Evolutionary conservation across 2,113 vertebrate genomes (phyloP).

Genomic region (Corapipo altera): DNA sequence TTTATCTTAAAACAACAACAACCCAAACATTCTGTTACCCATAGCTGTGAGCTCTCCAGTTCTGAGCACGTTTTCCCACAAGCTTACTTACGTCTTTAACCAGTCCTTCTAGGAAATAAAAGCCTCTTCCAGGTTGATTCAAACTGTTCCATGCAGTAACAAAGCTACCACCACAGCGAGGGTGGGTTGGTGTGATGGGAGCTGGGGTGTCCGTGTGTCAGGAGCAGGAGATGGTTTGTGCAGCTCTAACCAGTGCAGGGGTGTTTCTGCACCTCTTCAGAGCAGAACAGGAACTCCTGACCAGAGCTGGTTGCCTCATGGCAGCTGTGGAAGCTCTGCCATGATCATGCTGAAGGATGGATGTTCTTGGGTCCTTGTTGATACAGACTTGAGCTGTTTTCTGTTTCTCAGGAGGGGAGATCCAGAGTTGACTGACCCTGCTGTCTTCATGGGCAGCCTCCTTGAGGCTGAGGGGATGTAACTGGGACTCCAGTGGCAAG

Average conservation of each 20-base stretch:
- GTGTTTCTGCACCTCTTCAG: not conserved
- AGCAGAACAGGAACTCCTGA: not conserved
- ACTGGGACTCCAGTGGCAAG: not conserved
- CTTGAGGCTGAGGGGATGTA: not conserved
- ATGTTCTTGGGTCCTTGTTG: not conserved
- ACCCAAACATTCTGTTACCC: not conserved
- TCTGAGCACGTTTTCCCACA: not conserved
- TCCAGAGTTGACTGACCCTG: not conserved
- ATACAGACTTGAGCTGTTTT: not conserved
- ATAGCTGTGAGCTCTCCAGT: not conserved
- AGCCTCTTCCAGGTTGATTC: not conserved
- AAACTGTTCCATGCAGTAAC: not conserved
- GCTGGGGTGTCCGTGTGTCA: not conserved
- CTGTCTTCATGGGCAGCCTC: not conserved
- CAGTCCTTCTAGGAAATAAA: not conserved
- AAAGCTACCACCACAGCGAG: accelerated
- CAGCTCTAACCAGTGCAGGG: accelerated
- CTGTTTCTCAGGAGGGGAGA: not conserved
- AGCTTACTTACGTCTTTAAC: not conserved
- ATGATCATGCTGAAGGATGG: accelerated
- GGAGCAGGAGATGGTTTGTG: not conserved
- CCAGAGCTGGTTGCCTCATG: not conserved
- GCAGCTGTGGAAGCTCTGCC: not conserved
- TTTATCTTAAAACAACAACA: not conserved
- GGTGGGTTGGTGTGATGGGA: not conserved